Percentiles rank a stretch among this genome's conserved stretches.
Conservation (phyloP, 2,888 invertebrate genomes). For the Ophion slaviceki region DNA sequence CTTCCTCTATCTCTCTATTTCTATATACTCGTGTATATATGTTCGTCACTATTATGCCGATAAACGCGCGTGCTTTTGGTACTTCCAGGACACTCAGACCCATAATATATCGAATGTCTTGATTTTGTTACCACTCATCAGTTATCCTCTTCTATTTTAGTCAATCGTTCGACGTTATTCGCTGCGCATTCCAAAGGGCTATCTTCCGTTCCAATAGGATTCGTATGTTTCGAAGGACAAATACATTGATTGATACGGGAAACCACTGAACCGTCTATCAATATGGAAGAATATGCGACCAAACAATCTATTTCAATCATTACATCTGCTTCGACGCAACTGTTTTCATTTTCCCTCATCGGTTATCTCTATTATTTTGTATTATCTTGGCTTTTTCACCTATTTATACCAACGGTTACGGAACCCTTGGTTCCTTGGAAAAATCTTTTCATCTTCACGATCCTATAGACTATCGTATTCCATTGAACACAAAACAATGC, state of each 20-base stretch:
- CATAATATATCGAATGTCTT: constrained; percentile 55
- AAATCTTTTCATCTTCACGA: too few species aligned
- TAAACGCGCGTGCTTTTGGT: constrained; percentile 34
- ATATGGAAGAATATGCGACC: too few species aligned
- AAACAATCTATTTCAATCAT: too few species aligned
- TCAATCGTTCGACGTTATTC: constrained; percentile 42
- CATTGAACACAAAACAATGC: too few species aligned
- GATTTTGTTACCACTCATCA: constrained; percentile 49
- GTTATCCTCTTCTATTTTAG: constrained; percentile 57
- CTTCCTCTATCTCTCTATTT: background rate
- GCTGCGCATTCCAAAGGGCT: constrained; percentile 1
- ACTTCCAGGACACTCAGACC: constrained; percentile 35
- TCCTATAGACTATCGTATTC: too few species aligned
- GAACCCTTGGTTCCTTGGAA: background rate
- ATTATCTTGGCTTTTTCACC: background rate
- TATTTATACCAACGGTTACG: background rate
- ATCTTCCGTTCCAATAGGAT: background rate
- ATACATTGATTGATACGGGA: background rate
- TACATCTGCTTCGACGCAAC: too few species aligned
- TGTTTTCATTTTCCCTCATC: too few species aligned
- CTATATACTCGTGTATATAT: background rate
- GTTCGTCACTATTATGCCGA: background rate
- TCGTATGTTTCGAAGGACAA: background rate
- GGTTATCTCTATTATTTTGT: background rate
- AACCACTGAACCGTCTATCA: background rate